Percentiles rank a stretch among this genome's conserved stretches.
phyloP scores from a whole-genome alignment of 2,113 vertebrate species.

The Oreotragus oreotragus region DNA sequence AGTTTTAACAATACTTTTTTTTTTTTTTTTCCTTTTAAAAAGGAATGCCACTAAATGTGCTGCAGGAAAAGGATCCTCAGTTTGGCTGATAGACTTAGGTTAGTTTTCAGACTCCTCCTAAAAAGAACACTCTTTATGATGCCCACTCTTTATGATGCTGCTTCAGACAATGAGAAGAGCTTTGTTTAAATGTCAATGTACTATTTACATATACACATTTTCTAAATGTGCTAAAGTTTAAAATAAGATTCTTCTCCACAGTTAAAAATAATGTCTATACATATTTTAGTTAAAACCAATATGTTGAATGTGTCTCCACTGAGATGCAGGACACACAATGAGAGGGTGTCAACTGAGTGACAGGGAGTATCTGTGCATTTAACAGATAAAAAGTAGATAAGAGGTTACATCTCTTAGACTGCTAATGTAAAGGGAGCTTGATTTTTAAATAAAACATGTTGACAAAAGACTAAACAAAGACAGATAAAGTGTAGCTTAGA shows the following conservation, averaged over 20 bases:
- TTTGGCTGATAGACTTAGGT: neutral
- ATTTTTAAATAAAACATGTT: constrained; percentile 15
- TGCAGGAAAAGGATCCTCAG: neutral
- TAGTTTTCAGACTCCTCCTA: neutral
- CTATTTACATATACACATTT: neutral
- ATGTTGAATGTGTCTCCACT: neutral
- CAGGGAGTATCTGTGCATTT: neutral
- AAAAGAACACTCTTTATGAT: too few relatives aligned
- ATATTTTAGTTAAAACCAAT: neutral
- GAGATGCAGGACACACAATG: neutral
- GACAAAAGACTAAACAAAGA: constrained; percentile 1
- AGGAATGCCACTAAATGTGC: neutral
- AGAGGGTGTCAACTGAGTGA: neutral
- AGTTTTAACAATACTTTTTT: neutral
- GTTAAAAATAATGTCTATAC: neutral
- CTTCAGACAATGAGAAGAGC: neutral
- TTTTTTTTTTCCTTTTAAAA: neutral
- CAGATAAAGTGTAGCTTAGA: neutral
- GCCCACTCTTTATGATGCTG: neutral
- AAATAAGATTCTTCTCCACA: neutral
- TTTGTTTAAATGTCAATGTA: neutral
- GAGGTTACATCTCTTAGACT: neutral
- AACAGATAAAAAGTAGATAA: neutral
- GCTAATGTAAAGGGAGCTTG: neutral
- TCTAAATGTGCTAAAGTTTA: neutral